Conservation (phyloP, 2,888 invertebrate genomes). For the Endomychus coccineus region DNA sequence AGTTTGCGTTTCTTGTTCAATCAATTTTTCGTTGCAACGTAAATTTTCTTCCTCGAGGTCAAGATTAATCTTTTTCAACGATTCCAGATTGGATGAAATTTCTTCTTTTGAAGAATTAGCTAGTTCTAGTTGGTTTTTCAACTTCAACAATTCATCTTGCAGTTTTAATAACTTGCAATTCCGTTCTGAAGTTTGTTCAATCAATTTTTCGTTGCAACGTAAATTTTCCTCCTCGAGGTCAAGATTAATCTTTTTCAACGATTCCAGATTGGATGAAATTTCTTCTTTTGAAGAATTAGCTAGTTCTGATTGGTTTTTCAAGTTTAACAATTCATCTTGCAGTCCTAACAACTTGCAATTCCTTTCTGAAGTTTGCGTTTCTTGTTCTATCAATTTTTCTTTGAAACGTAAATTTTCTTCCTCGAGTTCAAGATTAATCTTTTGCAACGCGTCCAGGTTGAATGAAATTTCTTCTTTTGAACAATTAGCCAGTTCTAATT, state of each 20-base stretch:
- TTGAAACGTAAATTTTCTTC: too few species aligned
- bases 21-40: background rate
- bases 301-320: slow-evolving; percentile 7
- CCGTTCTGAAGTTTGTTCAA: background rate
- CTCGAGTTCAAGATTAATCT: too few species aligned
- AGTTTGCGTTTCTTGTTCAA: background rate
- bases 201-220: too few species aligned
- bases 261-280: background rate
- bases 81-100: background rate
- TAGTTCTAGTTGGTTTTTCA: slow-evolving; percentile 7
- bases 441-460: too few species aligned
- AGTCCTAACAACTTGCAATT: background rate
- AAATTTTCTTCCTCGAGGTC: slow-evolving; percentile 9
- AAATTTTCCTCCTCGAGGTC: too few species aligned
- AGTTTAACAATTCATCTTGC: slow-evolving; percentile 6
- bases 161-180: background rate
- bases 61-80: background rate
- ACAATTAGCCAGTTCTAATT: too few species aligned
- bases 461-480: too few species aligned
- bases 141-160: too few species aligned
- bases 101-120: background rate
- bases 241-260: background rate
- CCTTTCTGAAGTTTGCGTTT: background rate
- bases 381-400: too few species aligned
- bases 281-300: background rate